Percentiles rank a stretch among this genome's conserved stretches.
Evolutionary conservation across 2,888 invertebrate species (phyloP).

Genomic region (Apeira syringaria): DNA sequence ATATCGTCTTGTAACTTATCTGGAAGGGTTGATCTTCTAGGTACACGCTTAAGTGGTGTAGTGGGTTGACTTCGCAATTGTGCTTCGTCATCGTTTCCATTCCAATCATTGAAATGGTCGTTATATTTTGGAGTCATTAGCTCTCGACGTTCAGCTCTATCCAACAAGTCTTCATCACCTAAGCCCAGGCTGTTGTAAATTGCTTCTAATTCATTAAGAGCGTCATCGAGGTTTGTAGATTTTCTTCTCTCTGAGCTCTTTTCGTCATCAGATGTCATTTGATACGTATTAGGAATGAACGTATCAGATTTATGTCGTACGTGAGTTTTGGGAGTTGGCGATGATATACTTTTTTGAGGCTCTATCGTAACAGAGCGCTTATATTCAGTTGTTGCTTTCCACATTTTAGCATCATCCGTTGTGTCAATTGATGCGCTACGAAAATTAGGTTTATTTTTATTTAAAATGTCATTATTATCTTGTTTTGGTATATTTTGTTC

Average conservation of each 20-base stretch:
- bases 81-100: conserved; percentile 75
- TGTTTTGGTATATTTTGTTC: conserved; percentile 48
- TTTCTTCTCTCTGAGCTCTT: conserved; percentile 82
- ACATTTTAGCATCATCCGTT: conserved; percentile 70
- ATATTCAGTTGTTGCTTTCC: conserved; percentile 78
- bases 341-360: conserved; percentile 54
- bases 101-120: conserved; percentile 77
- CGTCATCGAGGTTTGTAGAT: conserved; percentile 93
- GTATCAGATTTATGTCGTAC: conserved; percentile 76
- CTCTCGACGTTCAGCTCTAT: conserved; percentile 90
- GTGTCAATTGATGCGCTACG: conserved; percentile 58
- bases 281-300: conserved; percentile 55
- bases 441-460: conserved; percentile 56
- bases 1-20: conserved; percentile 90
- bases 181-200: conserved; percentile 94
- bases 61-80: conserved; percentile 73
- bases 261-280: conserved; percentile 76
- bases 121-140: conserved; percentile 81
- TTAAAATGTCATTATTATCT: conserved; percentile 53
- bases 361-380: conserved; percentile 69
- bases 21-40: conserved; percentile 80
- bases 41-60: conserved; percentile 67
- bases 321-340: conserved; percentile 69
- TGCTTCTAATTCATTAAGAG: conserved; percentile 94
- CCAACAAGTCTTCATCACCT: conserved; percentile 91